A percentile compares a stretch with the other conserved stretches of the same genome.
phyloP scores from a whole-genome alignment of 2,888 invertebrate genomes.

The Drosophila niveifrons region DNA sequence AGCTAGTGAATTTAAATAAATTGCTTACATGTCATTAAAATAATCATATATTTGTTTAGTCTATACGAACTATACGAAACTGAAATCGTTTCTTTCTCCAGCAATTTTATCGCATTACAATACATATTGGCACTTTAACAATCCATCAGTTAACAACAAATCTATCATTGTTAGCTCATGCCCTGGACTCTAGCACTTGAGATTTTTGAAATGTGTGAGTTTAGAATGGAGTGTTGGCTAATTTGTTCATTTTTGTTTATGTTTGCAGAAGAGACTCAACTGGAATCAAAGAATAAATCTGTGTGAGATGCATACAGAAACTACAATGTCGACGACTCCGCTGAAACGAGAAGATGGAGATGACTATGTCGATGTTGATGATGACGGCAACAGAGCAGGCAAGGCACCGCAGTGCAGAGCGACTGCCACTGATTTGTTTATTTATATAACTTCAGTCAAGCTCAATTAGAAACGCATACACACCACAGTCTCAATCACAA shows the following conservation, averaged over 20 bases:
- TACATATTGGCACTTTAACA: conserved; percentile 24
- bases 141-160: conserved; percentile 64
- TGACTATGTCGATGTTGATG: conserved; percentile 28
- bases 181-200: conserved; percentile 29
- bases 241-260: conserved; percentile 71
- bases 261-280: conserved; percentile 56
- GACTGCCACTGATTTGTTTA: conserved; percentile 63
- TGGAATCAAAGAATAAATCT: conserved; percentile 38
- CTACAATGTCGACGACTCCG: conserved; percentile 5
- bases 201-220: conserved; percentile 17
- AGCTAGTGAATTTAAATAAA: background rate
- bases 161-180: conserved; percentile 68
- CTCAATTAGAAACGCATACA: conserved; percentile 71
- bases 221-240: conserved; percentile 65
- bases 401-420: conserved; percentile 1
- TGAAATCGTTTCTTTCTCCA: background rate
- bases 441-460: conserved; percentile 79
- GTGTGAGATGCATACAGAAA: conserved; percentile 40
- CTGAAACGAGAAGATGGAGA: conserved; percentile 19
- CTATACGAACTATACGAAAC: conserved; percentile 35
- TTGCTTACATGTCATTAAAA: conserved; percentile 17
- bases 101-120: background rate
- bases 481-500: background rate
- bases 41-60: conserved; percentile 2
- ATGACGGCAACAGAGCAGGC: conserved; percentile 46